These are phyloP conservation scores for Umimayanthus chanpuru DNA, from an alignment of 92 coral and sea anemone species.

Conservation along the genomic window DNA sequence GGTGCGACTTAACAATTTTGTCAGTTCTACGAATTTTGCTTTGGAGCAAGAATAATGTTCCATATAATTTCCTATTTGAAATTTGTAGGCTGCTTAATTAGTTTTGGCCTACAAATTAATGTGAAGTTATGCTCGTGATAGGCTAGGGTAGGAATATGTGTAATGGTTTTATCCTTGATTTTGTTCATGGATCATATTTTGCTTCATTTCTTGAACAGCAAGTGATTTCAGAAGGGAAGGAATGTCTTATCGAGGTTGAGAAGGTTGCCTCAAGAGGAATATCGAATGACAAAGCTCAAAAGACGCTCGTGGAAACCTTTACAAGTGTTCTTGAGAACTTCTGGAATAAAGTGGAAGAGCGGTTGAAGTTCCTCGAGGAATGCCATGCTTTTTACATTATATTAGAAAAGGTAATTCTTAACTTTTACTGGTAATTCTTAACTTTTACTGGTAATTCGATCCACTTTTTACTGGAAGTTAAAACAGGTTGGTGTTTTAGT, in stretches of 20 bases:
- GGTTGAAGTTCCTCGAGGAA: constrained; percentile 58
- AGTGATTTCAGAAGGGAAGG: constrained; percentile 67
- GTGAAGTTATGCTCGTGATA: too few species aligned
- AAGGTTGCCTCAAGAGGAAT: constrained; percentile 55
- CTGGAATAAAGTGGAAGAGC: constrained; percentile 68
- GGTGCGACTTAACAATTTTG: too few species aligned
- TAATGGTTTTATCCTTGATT: background rate
- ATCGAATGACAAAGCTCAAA: constrained; percentile 63
- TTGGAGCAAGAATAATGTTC: too few species aligned
- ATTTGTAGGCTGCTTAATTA: too few species aligned
- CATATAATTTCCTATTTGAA: too few species aligned
- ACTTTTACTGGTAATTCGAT: background rate
- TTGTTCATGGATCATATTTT: background rate
- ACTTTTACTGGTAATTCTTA: background rate
- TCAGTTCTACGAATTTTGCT: too few species aligned
- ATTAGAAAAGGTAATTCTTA: constrained; percentile 67
- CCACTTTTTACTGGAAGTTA: background rate
- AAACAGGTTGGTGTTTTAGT: too few species aligned
- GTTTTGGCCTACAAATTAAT: too few species aligned
- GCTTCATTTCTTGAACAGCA: constrained; percentile 48
- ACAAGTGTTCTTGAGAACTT: constrained; percentile 56
- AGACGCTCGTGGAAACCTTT: constrained; percentile 63
- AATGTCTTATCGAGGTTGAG: constrained; percentile 57
- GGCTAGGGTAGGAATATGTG: too few species aligned
- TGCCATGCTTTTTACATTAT: constrained; percentile 62